Percentiles rank a stretch among this genome's conserved stretches.
phyloP scores from a whole-genome alignment of 2,888 invertebrate genomes.

The Apodemia mormo region DNA sequence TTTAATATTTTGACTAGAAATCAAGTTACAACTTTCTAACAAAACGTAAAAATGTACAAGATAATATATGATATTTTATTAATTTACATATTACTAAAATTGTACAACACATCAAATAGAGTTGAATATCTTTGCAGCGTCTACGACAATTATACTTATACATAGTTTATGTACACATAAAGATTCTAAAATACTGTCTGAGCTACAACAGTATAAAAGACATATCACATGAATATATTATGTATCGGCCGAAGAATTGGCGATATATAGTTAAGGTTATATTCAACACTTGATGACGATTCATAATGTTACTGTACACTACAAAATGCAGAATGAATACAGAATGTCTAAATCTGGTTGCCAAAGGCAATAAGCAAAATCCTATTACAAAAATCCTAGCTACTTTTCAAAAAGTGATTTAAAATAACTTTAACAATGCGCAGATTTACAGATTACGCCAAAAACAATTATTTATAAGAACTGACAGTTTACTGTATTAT shows the following conservation, averaged over 20 bases:
- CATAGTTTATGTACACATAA: conserved; percentile 24
- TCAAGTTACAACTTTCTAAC: conserved; percentile 78
- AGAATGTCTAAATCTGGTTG: background rate
- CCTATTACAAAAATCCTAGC: background rate
- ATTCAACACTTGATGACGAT: too few species aligned
- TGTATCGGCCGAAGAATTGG: too few species aligned
- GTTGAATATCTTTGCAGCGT: conserved; percentile 46
- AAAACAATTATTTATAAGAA: too few species aligned
- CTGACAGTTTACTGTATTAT: too few species aligned
- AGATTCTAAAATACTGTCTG: conserved; percentile 3
- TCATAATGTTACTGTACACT: too few species aligned
- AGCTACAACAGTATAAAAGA: background rate
- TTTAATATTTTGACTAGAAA: conserved; percentile 82
- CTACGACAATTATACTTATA: conserved; percentile 19
- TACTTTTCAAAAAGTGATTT: background rate
- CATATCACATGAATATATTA: background rate
- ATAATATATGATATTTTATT: conserved; percentile 64
- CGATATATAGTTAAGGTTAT: too few species aligned
- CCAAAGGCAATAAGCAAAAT: background rate
- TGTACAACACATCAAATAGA: conserved; percentile 77
- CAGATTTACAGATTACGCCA: too few species aligned
- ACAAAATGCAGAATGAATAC: too few species aligned
- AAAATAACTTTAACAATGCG: too few species aligned
- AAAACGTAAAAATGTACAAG: conserved; percentile 76
- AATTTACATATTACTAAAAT: conserved; percentile 74